Evolutionary conservation across 2,797 vertebrate genomes (phyloP).

Genomic region (Scarus forsteni): DNA sequence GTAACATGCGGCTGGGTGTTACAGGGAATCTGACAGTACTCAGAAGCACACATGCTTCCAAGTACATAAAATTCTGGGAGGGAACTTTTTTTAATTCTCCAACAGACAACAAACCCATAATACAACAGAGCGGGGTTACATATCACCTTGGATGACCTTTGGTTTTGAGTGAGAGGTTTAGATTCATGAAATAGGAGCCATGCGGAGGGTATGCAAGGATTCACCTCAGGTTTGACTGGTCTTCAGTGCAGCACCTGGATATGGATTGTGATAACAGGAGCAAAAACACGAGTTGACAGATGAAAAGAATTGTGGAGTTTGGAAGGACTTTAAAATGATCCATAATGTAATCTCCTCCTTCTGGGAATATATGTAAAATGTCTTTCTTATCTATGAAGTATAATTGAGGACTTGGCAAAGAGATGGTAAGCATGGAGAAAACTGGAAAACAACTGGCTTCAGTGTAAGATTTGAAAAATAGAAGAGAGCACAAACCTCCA

Average conservation of each 20-base stretch:
- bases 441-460: background rate
- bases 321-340: background rate
- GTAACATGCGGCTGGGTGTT: constrained; percentile 20
- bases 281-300: background rate
- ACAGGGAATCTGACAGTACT: constrained; percentile 46
- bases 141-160: constrained; percentile 21
- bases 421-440: background rate
- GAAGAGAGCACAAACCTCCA: no score
- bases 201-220: background rate
- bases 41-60: constrained; percentile 37
- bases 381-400: background rate
- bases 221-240: background rate
- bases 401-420: background rate
- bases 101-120: constrained; percentile 17
- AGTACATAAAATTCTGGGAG: constrained; percentile 35
- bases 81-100: background rate
- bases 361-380: background rate
- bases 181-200: background rate
- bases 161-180: constrained; percentile 15
- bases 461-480: background rate
- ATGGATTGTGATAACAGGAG: background rate
- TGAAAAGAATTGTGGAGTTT: background rate
- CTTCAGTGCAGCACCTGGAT: background rate
- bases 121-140: constrained; percentile 14
- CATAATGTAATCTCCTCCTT: background rate